These are phyloP conservation scores for Gymnoscopelus braueri DNA, from an alignment of 2,797 vertebrate species.

Conservation along the genomic window DNA sequence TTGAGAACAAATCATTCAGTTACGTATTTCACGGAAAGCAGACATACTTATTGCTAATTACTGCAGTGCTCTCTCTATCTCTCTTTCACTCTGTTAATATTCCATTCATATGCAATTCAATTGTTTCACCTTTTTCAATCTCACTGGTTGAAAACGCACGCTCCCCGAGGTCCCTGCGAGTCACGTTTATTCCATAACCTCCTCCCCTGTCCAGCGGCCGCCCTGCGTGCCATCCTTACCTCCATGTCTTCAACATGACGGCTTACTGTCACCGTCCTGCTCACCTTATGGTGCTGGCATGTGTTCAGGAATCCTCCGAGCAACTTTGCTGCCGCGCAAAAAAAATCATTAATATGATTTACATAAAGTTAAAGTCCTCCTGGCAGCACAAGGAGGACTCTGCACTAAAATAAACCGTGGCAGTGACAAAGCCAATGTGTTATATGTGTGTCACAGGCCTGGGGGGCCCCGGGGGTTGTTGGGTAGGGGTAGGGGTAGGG, in stretches of 20 bases:
- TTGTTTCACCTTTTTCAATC: too few species aligned
- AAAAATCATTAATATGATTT: slow-evolving; percentile 87
- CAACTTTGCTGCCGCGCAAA: slow-evolving; percentile 32
- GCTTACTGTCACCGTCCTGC: slow-evolving; percentile 71
- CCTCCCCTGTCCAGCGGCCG: not conserved
- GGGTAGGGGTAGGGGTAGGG: slow-evolving; percentile 49
- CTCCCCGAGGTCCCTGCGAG: too few species aligned
- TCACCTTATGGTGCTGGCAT: slow-evolving; percentile 71
- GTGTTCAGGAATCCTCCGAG: slow-evolving; percentile 72
- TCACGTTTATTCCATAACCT: not conserved
- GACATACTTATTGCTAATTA: too few species aligned
- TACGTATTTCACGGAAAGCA: too few species aligned
- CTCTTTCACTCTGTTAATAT: slow-evolving; percentile 5
- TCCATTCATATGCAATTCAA: too few species aligned
- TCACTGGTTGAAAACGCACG: too few species aligned
- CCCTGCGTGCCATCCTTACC: slow-evolving; percentile 22
- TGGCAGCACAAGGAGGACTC: slow-evolving; percentile 54
- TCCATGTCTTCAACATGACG: slow-evolving; percentile 48
- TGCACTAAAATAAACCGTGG: slow-evolving; percentile 79
- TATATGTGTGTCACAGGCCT: slow-evolving; percentile 78
- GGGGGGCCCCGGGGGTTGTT: slow-evolving; percentile 60
- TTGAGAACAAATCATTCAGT: too few species aligned
- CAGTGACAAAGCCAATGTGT: slow-evolving; percentile 82
- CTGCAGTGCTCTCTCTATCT: slow-evolving; percentile 1
- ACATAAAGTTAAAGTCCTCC: slow-evolving; percentile 80